Evolutionary conservation across 2,888 invertebrate species (phyloP).

Genomic region (Colostygia pectinataria): DNA sequence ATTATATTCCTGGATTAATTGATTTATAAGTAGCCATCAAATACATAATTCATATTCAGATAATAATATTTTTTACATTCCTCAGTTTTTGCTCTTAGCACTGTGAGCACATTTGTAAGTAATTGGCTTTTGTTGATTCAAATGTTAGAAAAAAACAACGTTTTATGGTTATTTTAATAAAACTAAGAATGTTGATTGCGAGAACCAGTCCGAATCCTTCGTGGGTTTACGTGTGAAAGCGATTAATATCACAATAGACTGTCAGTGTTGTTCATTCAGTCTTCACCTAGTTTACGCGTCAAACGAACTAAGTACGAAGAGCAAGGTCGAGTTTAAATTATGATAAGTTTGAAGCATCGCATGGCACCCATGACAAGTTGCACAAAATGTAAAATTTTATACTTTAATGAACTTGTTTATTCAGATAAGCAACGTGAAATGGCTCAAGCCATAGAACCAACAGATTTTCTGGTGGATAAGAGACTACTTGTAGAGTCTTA

Average conservation of each 20-base stretch:
- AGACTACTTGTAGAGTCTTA: no score
- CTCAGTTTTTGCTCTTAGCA: slow-evolving; percentile 22
- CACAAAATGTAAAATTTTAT: slow-evolving; percentile 28
- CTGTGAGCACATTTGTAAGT: slow-evolving; percentile 28
- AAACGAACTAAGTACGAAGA: slow-evolving; percentile 38
- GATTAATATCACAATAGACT: slow-evolving; percentile 40
- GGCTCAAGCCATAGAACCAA: slow-evolving; percentile 7
- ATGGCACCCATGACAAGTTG: slow-evolving; percentile 15
- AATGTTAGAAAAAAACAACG: slow-evolving; percentile 31
- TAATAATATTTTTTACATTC: slow-evolving; percentile 22
- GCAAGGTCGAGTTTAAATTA: slow-evolving; percentile 38
- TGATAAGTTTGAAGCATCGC: not conserved
- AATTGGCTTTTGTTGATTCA: slow-evolving; percentile 34
- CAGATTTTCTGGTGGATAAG: not conserved
- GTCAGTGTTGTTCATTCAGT: slow-evolving; percentile 30
- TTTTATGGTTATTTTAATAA: slow-evolving; percentile 35
- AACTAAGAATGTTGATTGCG: slow-evolving; percentile 39
- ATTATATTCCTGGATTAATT: slow-evolving; percentile 19
- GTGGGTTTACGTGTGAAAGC: slow-evolving; percentile 43
- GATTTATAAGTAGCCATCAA: slow-evolving; percentile 21
- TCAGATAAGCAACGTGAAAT: slow-evolving; percentile 30
- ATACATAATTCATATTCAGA: slow-evolving; percentile 19
- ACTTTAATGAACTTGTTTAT: slow-evolving; percentile 40
- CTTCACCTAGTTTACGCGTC: slow-evolving; percentile 40
- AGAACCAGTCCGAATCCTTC: slow-evolving; percentile 39